These are phyloP conservation scores for Urocynchramus pylzowi DNA, from an alignment of 2,113 vertebrate species.

Conservation along the genomic window DNA sequence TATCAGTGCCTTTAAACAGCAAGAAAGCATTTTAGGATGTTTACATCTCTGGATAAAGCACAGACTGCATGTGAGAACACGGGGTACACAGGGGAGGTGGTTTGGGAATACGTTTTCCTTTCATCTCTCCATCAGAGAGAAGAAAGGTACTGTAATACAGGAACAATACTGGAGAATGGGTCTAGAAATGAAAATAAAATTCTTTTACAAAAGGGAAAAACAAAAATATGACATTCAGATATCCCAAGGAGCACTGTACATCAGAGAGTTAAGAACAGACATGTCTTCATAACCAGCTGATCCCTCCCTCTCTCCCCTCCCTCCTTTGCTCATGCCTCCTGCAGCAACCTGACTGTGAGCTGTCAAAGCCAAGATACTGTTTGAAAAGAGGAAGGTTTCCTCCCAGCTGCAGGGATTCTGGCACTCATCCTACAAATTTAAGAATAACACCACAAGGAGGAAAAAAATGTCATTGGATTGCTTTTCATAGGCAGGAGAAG, in stretches of 20 bases:
- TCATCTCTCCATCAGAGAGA: neutral
- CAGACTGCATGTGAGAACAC: neutral
- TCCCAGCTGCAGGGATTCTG: slow-evolving; percentile 47
- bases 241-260: neutral
- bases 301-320: neutral
- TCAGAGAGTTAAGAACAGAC: slow-evolving; percentile 20
- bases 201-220: neutral
- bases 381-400: slow-evolving; percentile 20
- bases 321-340: neutral
- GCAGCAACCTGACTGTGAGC: slow-evolving; percentile 31
- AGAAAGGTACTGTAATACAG: neutral
- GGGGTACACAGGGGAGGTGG: neutral
- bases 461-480: neutral
- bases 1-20: neutral
- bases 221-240: neutral
- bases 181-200: neutral
- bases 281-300: neutral
- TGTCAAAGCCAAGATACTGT: slow-evolving; percentile 8
- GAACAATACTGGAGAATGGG: neutral
- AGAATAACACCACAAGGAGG: neutral
- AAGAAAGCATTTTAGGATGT: neutral
- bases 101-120: neutral
- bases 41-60: neutral
- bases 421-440: slow-evolving; percentile 4
- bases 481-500: neutral